Evolutionary conservation across 2,113 vertebrate genomes (phyloP), one percentile per base, ranked within the genome.

Genomic region (Tichodroma muraria): DNA sequence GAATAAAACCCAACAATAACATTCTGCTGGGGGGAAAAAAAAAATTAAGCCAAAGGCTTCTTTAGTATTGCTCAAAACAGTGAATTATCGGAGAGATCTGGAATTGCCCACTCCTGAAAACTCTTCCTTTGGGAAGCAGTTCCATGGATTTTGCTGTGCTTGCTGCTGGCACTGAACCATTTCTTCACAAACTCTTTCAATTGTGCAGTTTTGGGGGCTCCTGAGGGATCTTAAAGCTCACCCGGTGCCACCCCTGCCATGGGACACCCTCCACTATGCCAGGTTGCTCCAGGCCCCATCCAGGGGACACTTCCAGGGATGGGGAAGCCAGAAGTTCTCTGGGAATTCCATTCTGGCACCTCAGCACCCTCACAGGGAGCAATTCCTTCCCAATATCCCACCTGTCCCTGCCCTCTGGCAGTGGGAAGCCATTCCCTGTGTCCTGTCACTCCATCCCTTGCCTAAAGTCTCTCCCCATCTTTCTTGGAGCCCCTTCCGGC

Each of bases 1-100:
- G 93, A 93, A 38, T 80, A 80, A 85, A 94, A 35, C 63, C 90
- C 90, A 85, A 84, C 87, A 91, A 79, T 75, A 92, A 93, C 83
- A 76, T 78, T 89, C 65, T 76, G 15, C 45, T 88, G 77, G n/a
- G 53, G 21, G 44, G 47, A 49, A 3, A 3, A 19, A 5, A 8
- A 17, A 21, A 10, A 23, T 37, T 14, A 37, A 81, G 85, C 77
- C 94, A 65, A 81, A 71, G 52, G 56, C 69, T 64, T 57, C 61
- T 73, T 81, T 68, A 33, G 35, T 33, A 9, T 66, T 90, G 66
- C 89, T 89, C 38, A 47, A 68, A 96, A 33, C 19, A 87, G 59
- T 49, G 72, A 89, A 81, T 86, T 94, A 59, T 50, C 0, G 0
- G 20, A 9, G 79, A 27, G 78, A 70, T n/a, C 33, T 91, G 89